Base-by-base conservation (phyloP, 2,113 vertebrate species). In the Uropsilus gracilis region DNA sequence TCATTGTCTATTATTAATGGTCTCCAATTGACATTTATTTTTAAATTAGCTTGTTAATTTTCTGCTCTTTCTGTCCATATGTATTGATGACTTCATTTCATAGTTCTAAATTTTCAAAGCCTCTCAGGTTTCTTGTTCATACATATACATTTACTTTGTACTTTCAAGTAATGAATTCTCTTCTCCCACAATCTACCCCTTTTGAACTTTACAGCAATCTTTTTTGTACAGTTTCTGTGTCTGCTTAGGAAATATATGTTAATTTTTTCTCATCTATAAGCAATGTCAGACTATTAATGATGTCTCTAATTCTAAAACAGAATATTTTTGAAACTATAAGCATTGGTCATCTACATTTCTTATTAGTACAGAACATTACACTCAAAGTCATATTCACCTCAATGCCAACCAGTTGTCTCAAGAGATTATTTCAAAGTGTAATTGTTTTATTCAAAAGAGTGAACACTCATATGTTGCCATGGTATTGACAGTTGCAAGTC, bases 401-500 rank as follows among this genome's bases (percentile, higher is more conserved):
- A 97, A 93, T 94, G 28, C 22, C 10, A 93, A 96, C 53, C 32
- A 91, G n/a, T 72, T 97, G 98, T 97, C 96, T 68, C 91, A 95
- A 96, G 97, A 95, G 68, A 95, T 95, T 97, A 94, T 96, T 97
- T 95, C 93, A 96, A 94, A 96, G 96, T 95, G 64, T 97, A 95
- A 97, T 94, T 13, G 2, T 96, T 97, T 97, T 86, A 92, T 76
- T 94, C 1, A 13, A 95, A 97, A 97, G 44, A 97, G 13, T 77
- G 90, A 98, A 68, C 82, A 71, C 44, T 96, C 80, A 80, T 92
- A 82, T 61, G 84, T 90, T 97, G 83, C 77, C 73, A 91, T 94
- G 71, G 57, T 91, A 96, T 95, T 97, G 77, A 94, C 68, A 71
- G 39, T 96, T 96, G 91, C 73, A 97, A 97, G 98, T 98, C 93